Evolutionary conservation across 37 sponge, comb jelly and placozoan genomes (phyloP), one percentile per base, ranked within the genome.

Genomic region (Eunapius fragilis): DNA sequence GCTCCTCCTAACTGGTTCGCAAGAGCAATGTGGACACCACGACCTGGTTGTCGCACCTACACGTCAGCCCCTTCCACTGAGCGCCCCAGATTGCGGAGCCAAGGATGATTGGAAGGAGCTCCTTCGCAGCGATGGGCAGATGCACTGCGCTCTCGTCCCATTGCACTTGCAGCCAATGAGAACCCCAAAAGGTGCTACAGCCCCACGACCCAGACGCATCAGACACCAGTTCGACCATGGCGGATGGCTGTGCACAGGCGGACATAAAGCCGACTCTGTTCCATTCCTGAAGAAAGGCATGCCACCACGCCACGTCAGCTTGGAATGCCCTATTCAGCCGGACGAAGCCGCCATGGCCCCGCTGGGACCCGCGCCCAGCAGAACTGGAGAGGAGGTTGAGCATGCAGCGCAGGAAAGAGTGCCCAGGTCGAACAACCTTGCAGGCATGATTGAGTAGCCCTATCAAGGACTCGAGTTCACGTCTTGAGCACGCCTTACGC

Each of bases 131-230:
- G 25, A 82, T 82, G 25, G 45, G 26, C 25, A 75, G n/a, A 0
- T 2, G 0, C 11, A 10, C 2, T 19, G 31, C 9, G 25, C 37
- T n/a, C 0, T 1, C 31, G 31, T 32, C 73, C 77, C 37, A 76
- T 10, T 32, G 9, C 19, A 76, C 24, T 10, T 73, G 72, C 10
- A 82, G 72, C 74, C 83, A 82, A 13, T 6, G 11, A 0, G 7
- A 0, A 7, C 27, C 35, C 6, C 13, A 38, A 7, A 5, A 37
- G 0, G 83, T 74, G 0, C 83, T 74, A 25, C 74, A 82, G 17
- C 83, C 83, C 83, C 83, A 82, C 0, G 74, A 37, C 2, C 83
- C 74, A 5, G 83, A 82, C 13, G 83, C 74, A 72, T 82, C 74
- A 22, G 72, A 22, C 41, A 41, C 6, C 38, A 12, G 2, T 3